Percentiles rank a stretch among this genome's conserved stretches.
These are phyloP conservation scores for Ypsolopha scabrella DNA, from an alignment of 2,888 invertebrate genomes.

Conservation along the genomic window DNA sequence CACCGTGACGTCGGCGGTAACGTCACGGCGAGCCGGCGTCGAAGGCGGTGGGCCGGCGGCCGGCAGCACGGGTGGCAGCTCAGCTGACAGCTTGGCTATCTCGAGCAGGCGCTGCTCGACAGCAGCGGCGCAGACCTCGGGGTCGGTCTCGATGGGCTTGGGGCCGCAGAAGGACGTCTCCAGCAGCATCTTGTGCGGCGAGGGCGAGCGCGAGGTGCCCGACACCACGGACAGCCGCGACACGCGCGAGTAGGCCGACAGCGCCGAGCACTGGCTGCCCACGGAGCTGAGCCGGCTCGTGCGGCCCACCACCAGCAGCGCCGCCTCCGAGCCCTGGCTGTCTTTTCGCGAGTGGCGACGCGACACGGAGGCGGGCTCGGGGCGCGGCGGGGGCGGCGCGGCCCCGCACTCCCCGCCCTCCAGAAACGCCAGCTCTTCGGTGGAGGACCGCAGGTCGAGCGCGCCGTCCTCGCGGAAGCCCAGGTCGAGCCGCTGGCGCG, in stretches of 20 bases:
- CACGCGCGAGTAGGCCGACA: slow-evolving; percentile 48
- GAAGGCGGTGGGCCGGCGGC: slow-evolving; percentile 5
- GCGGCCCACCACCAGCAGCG: slow-evolving; percentile 81
- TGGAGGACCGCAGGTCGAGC: slow-evolving; percentile 87
- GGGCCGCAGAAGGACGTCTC: slow-evolving; percentile 93
- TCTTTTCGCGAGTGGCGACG: slow-evolving; percentile 75
- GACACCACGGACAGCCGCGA: slow-evolving; percentile 62
- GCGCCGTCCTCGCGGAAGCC: slow-evolving; percentile 83
- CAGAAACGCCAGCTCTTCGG: slow-evolving; percentile 88
- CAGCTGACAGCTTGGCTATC: slow-evolving; percentile 33
- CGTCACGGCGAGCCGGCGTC: slow-evolving; percentile 7
- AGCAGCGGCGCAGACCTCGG: slow-evolving; percentile 55
- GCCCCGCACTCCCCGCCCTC: slow-evolving; percentile 50
- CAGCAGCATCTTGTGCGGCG: slow-evolving; percentile 90
- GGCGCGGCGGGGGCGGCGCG: slow-evolving; percentile 5
- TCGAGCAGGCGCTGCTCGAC: slow-evolving; percentile 55
- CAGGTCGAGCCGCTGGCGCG: slow-evolving; percentile 43
- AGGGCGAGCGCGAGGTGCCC: slow-evolving; percentile 78
- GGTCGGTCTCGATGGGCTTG: slow-evolving; percentile 74
- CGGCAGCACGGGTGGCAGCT: not conserved
- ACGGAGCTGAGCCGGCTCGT: slow-evolving; percentile 87
- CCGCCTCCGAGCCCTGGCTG: slow-evolving; percentile 82
- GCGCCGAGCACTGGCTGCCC: slow-evolving; percentile 81
- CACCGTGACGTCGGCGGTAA: slow-evolving; percentile 33
- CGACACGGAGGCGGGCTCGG: slow-evolving; percentile 14